These are phyloP conservation scores for Pristionchus mayeri DNA, from an alignment of 2,888 invertebrate genomes.

Conservation along the genomic window DNA sequence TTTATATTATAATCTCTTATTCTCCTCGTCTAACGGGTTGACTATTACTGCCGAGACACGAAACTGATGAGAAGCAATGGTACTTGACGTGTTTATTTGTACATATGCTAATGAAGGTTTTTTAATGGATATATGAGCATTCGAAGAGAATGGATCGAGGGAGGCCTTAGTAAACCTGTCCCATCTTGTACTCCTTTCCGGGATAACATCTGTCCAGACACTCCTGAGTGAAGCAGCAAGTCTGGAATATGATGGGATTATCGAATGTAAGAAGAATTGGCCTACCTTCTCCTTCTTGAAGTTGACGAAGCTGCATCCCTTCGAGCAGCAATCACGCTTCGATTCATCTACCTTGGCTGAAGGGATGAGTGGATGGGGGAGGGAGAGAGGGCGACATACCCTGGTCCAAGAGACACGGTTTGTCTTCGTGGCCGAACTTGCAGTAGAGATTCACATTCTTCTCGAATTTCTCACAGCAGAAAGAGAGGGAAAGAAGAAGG, in stretches of 20 bases:
- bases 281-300: conserved; percentile 52
- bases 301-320: conserved; percentile 50
- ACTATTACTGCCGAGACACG: conserved; percentile 6
- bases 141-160: background rate
- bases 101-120: conserved; percentile 11
- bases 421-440: conserved; percentile 57
- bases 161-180: conserved; percentile 65
- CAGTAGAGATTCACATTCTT: conserved; percentile 61
- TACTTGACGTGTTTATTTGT: conserved; percentile 35
- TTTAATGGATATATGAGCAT: no score
- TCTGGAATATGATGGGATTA: conserved; percentile 46
- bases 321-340: conserved; percentile 48
- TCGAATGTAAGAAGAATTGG: background rate
- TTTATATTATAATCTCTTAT: background rate
- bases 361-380: background rate
- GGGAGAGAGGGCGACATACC: conserved; percentile 36
- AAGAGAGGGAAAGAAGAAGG: conserved; percentile 39
- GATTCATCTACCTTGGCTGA: conserved; percentile 28
- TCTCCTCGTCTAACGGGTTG: conserved; percentile 30
- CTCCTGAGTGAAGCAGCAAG: conserved; percentile 70
- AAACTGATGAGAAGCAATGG: conserved; percentile 17
- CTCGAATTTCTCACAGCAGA: conserved; percentile 57
- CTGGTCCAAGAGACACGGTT: conserved; percentile 56
- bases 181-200: conserved; percentile 67
- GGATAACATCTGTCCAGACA: conserved; percentile 72